Conservation (phyloP, 2,113 vertebrate species). For the Proterorhinus semilunaris region DNA sequence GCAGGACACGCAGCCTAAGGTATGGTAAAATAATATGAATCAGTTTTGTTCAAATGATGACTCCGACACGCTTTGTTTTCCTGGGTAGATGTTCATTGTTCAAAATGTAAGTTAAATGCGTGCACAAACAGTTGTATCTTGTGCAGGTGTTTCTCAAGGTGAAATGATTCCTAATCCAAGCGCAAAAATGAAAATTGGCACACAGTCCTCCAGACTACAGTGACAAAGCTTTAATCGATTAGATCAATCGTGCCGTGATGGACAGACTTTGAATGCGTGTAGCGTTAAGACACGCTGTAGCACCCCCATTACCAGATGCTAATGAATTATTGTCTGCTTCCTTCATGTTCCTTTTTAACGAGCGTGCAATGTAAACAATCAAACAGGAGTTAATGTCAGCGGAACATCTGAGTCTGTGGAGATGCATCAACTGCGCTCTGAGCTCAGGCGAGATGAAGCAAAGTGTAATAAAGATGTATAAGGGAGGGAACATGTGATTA, state of each 20-base stretch:
- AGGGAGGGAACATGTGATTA: neutral
- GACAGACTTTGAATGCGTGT: slow-evolving; percentile 10
- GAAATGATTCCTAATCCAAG: slow-evolving; percentile 5
- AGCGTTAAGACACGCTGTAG: slow-evolving; percentile 13
- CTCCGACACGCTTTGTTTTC: neutral
- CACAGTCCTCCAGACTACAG: neutral
- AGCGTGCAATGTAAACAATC: neutral
- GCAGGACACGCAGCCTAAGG: slow-evolving; percentile 15
- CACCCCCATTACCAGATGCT: slow-evolving; percentile 34
- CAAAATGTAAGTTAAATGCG: neutral
- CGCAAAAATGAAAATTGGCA: slow-evolving; percentile 20
- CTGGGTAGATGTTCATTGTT: neutral
- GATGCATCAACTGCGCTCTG: neutral
- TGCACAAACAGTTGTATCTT: neutral
- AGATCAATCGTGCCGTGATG: slow-evolving; percentile 33
- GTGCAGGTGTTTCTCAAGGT: slow-evolving; percentile 15
- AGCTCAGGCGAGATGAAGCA: neutral
- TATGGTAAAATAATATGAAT: neutral
- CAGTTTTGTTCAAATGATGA: neutral
- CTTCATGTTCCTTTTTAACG: neutral
- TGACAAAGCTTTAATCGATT: slow-evolving; percentile 30
- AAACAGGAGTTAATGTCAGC: neutral
- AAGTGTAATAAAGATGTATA: neutral
- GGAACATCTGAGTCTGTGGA: neutral
- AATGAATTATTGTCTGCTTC: slow-evolving; percentile 37